Evolutionary conservation across 2,797 vertebrate genomes (phyloP).

Genomic region (Bradypus variegatus): DNA sequence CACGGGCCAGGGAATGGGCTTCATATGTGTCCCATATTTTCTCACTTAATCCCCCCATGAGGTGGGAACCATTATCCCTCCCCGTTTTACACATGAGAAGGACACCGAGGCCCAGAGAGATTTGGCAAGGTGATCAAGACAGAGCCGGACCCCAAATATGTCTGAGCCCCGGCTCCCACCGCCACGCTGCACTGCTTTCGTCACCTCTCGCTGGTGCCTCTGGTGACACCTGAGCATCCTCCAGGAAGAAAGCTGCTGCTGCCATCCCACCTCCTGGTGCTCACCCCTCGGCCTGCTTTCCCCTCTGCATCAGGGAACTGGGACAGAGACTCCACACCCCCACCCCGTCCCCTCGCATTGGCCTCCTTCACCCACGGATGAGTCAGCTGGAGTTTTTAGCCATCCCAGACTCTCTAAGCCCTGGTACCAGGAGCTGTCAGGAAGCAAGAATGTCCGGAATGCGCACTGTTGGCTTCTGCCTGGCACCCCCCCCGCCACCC

Average conservation of each 20-base stretch:
- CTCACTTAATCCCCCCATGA: background rate
- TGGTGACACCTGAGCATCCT: background rate
- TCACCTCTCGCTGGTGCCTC: background rate
- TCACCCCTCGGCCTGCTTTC: background rate
- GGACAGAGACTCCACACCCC: background rate
- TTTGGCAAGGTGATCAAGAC: background rate
- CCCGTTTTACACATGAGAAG: background rate
- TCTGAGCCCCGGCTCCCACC: background rate
- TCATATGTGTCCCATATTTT: background rate
- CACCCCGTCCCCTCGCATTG: background rate
- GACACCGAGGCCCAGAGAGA: background rate
- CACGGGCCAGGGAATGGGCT: background rate
- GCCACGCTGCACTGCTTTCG: background rate
- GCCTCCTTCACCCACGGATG: constrained; percentile 50
- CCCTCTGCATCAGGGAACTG: background rate
- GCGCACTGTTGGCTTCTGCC: background rate
- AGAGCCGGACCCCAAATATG: background rate
- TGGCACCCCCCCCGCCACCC: background rate
- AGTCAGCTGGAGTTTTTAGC: constrained; percentile 62
- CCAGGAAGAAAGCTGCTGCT: background rate
- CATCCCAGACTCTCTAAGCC: background rate
- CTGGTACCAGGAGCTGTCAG: constrained; percentile 65
- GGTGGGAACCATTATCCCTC: background rate
- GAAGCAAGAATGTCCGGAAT: constrained; percentile 54
- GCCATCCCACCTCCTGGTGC: background rate